Evolutionary conservation across 2,888 invertebrate genomes (phyloP).

Genomic region (Halictus ligatus): DNA sequence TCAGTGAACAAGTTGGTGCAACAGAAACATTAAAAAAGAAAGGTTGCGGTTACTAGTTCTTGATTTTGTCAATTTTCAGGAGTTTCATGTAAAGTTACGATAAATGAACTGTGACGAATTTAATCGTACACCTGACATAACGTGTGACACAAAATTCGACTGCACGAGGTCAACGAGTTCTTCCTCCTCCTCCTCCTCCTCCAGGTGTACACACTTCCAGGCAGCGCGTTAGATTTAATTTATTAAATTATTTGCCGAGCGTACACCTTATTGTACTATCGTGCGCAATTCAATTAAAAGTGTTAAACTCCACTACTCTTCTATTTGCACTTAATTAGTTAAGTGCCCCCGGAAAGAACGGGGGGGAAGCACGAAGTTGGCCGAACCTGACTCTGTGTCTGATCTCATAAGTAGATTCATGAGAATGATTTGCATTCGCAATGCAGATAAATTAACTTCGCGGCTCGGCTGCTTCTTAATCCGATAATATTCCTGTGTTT

Average conservation of each 20-base stretch:
- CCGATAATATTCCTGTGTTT: background rate
- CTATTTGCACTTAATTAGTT: conserved; percentile 5
- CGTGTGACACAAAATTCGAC: too few relatives aligned
- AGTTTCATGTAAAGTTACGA: too few relatives aligned
- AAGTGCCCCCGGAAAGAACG: background rate
- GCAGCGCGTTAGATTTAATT: background rate
- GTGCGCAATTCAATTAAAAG: background rate
- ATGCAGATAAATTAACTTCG: background rate
- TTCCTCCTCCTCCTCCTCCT: too few relatives aligned
- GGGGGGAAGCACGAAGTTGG: background rate
- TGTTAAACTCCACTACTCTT: background rate
- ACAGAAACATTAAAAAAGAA: too few relatives aligned
- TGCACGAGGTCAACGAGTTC: too few relatives aligned
- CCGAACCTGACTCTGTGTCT: background rate
- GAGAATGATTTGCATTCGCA: background rate
- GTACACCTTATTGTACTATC: background rate
- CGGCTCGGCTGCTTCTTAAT: background rate
- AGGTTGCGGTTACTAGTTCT: too few relatives aligned
- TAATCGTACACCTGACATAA: too few relatives aligned
- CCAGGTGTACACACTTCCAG: too few relatives aligned
- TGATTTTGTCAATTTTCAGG: too few relatives aligned
- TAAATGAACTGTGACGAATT: too few relatives aligned
- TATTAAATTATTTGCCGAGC: background rate
- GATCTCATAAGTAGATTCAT: background rate
- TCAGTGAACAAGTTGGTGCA: too few relatives aligned